These are phyloP conservation scores for Agapostemon virescens DNA, from an alignment of 2,888 invertebrate genomes.

Conservation along the genomic window DNA sequence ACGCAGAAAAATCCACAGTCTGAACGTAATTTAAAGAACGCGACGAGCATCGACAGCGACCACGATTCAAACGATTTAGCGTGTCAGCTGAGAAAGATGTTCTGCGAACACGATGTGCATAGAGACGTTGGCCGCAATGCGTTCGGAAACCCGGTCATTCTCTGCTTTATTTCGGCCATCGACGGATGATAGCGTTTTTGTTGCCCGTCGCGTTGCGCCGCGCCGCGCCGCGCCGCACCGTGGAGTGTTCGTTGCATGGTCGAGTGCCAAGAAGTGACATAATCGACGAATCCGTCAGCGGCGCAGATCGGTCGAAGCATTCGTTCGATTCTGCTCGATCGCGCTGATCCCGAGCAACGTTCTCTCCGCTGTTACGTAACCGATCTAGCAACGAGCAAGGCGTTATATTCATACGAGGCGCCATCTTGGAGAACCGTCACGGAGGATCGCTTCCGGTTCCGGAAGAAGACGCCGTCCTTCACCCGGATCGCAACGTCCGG, in stretches of 20 bases:
- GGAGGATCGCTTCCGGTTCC: not conserved
- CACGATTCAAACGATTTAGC: not conserved
- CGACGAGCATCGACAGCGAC: not conserved
- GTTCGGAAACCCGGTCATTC: conserved; percentile 8
- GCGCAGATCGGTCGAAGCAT: conserved; percentile 23
- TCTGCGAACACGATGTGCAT: not conserved
- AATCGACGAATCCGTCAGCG: conserved; percentile 56
- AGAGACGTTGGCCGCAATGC: not conserved
- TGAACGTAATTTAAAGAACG: not conserved
- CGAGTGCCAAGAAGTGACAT: conserved; percentile 62
- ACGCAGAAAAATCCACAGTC: not conserved
- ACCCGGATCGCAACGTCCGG: not conserved
- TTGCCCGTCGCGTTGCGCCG: not conserved
- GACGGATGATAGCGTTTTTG: conserved; percentile 29
- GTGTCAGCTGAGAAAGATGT: not conserved
- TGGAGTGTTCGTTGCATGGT: conserved; percentile 31
- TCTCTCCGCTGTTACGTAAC: not conserved
- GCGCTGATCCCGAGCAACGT: not conserved
- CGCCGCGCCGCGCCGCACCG: not conserved
- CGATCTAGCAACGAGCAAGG: conserved; percentile 13
- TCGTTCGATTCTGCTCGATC: conserved; percentile 6
- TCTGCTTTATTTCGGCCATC: conserved; percentile 47
- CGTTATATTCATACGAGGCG: not conserved
- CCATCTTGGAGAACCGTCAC: not conserved
- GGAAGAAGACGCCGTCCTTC: not conserved